Evolutionary conservation across 2,888 invertebrate species (phyloP).

Genomic region (Cantharis rufa): DNA sequence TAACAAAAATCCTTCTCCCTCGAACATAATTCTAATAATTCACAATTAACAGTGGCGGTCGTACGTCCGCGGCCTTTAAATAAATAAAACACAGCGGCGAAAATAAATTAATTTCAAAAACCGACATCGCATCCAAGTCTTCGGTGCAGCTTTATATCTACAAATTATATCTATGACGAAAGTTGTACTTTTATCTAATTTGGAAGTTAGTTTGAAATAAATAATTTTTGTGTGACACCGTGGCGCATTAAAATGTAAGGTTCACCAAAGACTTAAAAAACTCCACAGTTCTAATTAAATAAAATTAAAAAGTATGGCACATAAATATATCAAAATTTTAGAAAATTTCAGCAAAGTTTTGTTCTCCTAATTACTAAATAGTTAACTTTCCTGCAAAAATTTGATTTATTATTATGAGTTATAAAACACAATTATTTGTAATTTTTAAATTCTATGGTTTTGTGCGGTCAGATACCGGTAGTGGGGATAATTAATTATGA

Average conservation of each 20-base stretch:
- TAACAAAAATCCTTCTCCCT: constrained; percentile 46
- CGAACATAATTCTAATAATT: constrained; percentile 51
- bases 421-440: not conserved
- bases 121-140: constrained; percentile 42
- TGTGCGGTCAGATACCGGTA: constrained; percentile 32
- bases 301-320: not conserved
- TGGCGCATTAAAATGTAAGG: constrained; percentile 23
- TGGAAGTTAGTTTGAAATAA: constrained; percentile 44
- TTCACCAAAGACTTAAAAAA: constrained; percentile 3
- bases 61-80: constrained; percentile 45
- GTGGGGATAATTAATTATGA: constrained; percentile 45
- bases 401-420: not conserved
- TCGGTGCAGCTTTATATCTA: constrained; percentile 38
- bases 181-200: constrained; percentile 53
- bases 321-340: not conserved
- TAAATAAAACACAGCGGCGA: constrained; percentile 46
- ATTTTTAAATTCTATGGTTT: constrained; percentile 24
- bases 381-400: not conserved
- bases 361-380: not conserved
- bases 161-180: constrained; percentile 50
- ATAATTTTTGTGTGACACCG: constrained; percentile 25
- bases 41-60: constrained; percentile 47
- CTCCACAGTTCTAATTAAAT: not conserved
- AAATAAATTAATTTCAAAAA: constrained; percentile 48
- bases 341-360: not conserved